phyloP scores from a whole-genome alignment of 2,888 invertebrate species.

The Cheilosia grossa region DNA sequence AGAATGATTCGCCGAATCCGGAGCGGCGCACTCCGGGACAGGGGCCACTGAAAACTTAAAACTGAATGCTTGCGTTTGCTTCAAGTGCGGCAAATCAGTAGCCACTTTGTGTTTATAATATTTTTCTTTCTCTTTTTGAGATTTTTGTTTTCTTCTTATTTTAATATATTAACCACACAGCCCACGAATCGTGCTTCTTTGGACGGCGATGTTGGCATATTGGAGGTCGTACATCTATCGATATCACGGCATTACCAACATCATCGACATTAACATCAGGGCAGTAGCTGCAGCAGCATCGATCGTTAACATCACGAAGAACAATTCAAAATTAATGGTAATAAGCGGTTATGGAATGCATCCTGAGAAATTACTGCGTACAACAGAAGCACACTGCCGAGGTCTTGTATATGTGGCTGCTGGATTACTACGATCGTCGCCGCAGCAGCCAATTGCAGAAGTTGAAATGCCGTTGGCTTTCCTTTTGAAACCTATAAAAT shows the following conservation, averaged over 20 bases:
- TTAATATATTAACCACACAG: slow-evolving; percentile 61
- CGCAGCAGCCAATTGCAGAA: slow-evolving; percentile 69
- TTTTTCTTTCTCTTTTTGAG: slow-evolving; percentile 38
- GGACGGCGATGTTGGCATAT: slow-evolving; percentile 51
- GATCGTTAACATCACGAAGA: slow-evolving; percentile 83
- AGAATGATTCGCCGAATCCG: slow-evolving; percentile 69
- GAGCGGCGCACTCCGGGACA: slow-evolving; percentile 1
- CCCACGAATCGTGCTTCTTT: slow-evolving; percentile 68
- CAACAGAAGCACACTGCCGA: slow-evolving; percentile 80
- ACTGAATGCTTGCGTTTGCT: background rate
- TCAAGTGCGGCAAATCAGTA: slow-evolving; percentile 62
- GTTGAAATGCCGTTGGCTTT: slow-evolving; percentile 72
- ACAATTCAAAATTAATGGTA: slow-evolving; percentile 83
- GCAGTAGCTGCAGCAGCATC: slow-evolving; percentile 60
- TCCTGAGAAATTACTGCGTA: slow-evolving; percentile 83
- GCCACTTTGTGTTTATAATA: slow-evolving; percentile 61
- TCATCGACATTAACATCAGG: slow-evolving; percentile 43
- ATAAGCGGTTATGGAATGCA: slow-evolving; percentile 80
- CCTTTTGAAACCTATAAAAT: slow-evolving; percentile 54
- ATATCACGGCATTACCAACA: slow-evolving; percentile 62
- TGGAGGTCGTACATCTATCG: slow-evolving; percentile 71
- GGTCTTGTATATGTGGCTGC: slow-evolving; percentile 57
- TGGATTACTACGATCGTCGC: slow-evolving; percentile 69
- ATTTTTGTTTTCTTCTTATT: slow-evolving; percentile 27
- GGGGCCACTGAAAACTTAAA: slow-evolving; percentile 16